A percentile compares a stretch with the other conserved stretches of the same genome.
phyloP scores from a whole-genome alignment of 2,888 invertebrate species.

The Eupithecia inturbata region DNA sequence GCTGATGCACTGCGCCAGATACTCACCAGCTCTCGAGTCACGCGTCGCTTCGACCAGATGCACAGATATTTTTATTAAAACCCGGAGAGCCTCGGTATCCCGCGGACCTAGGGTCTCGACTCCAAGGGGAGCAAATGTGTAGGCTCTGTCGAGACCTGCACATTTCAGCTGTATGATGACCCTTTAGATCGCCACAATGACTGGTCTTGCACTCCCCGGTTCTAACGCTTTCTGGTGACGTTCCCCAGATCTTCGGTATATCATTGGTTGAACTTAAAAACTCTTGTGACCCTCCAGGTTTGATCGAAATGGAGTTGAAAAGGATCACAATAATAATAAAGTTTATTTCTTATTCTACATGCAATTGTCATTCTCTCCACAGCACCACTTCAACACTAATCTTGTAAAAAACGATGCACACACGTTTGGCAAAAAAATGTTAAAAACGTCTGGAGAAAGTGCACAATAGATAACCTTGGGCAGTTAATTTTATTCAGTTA shows the following conservation, averaged over 20 bases:
- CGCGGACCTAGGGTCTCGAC: no score
- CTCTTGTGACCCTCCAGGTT: background rate
- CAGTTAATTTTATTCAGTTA: constrained; percentile 10
- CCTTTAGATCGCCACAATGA: no score
- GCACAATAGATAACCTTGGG: constrained; percentile 22
- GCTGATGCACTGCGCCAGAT: no score
- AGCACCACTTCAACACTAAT: constrained; percentile 16
- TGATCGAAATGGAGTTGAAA: background rate
- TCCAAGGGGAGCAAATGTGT: no score
- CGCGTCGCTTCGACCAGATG: no score
- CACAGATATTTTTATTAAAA: no score
- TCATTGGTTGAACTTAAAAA: background rate
- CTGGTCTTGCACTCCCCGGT: no score
- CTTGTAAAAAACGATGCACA: constrained; percentile 36
- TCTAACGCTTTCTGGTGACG: no score
- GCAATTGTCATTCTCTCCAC: constrained; percentile 21
- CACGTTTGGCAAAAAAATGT: constrained; percentile 25
- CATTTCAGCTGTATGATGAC: no score
- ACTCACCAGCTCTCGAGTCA: no score
- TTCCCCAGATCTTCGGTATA: background rate
- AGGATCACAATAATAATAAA: background rate
- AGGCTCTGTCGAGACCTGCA: no score
- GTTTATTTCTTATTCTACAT: background rate
- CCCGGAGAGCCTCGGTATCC: no score
- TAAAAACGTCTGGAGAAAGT: constrained; percentile 27